Evolutionary conservation across 2,888 invertebrate genomes (phyloP), one percentile per base, ranked within the genome.

Genomic region (Lymantria dispar): DNA sequence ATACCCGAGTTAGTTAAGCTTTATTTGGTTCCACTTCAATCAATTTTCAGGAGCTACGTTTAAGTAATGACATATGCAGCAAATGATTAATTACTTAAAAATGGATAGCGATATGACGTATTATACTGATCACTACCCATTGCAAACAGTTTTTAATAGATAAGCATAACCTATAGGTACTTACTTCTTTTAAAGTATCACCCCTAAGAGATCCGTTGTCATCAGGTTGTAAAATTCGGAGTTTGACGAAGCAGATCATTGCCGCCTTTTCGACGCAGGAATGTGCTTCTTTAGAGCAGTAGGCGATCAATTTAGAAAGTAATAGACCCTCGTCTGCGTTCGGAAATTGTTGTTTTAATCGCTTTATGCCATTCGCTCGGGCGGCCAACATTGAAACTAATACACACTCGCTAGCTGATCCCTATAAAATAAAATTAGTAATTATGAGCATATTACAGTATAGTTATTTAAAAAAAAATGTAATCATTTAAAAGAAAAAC

Each of bases 391-490:
- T 96, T 39, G 96, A 95, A 9, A 98, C 98, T 55, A 99, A 92
- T 48, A 98, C 94, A 78, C 98, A 98, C 83, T 99, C 99, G 72
- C 98, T 98, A 7, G 99, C 99, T 0, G 98, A 98, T 7, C 98
- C 97, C 98, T 98, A 79, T 0, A 58, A 51, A 54, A 37, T 33
- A 10, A 10, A 33, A 33, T 33, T 7, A 33, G 8, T 7, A 33
- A 33, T 7, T 8, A 10, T n/a, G n/a, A n/a, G n/a, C 22, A 5
- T 22, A 3, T 22, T 22, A 22, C 5, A 22, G 22, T 22, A 22
- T 22, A n/a, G n/a, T n/a, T n/a, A n/a, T n/a, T n/a, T n/a, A n/a
- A n/a, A n/a, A n/a, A n/a, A n/a, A n/a, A n/a, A n/a, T n/a, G n/a
- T n/a, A n/a, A n/a, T n/a, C n/a, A n/a, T n/a, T n/a, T n/a, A n/a